phyloP scores from a whole-genome alignment of 2,797 vertebrate genomes.

The Peromyscus nudipes region DNA sequence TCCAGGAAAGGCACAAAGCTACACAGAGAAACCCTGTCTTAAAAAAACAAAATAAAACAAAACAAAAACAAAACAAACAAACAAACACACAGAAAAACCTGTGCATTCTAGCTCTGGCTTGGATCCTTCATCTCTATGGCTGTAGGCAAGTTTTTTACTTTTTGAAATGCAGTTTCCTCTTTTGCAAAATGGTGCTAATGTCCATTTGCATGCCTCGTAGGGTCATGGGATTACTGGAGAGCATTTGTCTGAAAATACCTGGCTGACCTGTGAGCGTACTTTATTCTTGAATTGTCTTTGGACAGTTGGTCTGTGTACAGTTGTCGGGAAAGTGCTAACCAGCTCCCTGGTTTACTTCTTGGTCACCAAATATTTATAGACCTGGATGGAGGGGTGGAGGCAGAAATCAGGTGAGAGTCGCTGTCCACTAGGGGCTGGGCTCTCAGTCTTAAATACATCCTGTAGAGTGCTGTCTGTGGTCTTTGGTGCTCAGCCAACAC shows the following conservation, averaged over 20 bases:
- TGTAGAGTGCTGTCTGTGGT: neutral
- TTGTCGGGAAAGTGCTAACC: neutral
- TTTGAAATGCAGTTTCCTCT: constrained; percentile 50
- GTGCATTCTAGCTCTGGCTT: neutral
- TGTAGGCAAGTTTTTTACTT: constrained; percentile 24
- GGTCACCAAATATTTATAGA: neutral
- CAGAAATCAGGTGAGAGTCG: neutral
- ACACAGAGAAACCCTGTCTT: neutral
- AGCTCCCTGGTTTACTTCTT: constrained; percentile 9
- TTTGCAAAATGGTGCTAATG: constrained; percentile 36
- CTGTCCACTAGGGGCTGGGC: neutral
- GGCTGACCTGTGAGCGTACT: neutral
- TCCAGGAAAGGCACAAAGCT: neutral
- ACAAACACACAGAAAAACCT: neutral
- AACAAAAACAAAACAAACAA: too few relatives aligned
- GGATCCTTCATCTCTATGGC: constrained; percentile 25
- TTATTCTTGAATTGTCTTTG: neutral
- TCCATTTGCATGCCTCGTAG: neutral
- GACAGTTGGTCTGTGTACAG: neutral
- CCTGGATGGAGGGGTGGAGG: neutral
- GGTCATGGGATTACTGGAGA: neutral
- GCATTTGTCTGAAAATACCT: constrained; percentile 5
- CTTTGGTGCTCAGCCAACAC: neutral
- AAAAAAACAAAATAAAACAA: neutral
- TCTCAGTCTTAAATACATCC: neutral